These are phyloP conservation scores for Bombus difficillimus DNA, from an alignment of 1,140 invertebrate species.

Conservation along the genomic window DNA sequence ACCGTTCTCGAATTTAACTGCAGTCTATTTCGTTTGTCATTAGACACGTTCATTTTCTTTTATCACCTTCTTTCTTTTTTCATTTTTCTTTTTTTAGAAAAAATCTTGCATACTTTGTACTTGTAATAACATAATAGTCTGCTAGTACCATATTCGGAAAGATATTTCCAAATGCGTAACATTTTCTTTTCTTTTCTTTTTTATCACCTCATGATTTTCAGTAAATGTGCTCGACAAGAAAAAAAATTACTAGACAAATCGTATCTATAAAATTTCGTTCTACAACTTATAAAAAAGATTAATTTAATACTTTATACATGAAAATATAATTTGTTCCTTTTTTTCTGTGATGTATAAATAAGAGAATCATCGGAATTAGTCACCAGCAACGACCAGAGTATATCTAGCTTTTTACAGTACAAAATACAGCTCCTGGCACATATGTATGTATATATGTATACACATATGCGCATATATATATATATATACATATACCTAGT, in stretches of 20 bases:
- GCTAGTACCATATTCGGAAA: constrained; percentile 12
- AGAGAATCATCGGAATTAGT: constrained; percentile 74
- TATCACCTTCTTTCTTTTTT: background rate
- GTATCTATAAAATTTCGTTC: constrained; percentile 73
- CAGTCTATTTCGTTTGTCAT: constrained; percentile 34
- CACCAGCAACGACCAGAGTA: constrained; percentile 83
- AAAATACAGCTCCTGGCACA: constrained; percentile 81
- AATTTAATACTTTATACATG: constrained; percentile 58
- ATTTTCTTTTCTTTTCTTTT: constrained; percentile 12
- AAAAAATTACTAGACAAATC: constrained; percentile 31
- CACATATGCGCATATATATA: constrained; percentile 72
- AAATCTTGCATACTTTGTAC: constrained; percentile 54
- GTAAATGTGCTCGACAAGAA: constrained; percentile 19
- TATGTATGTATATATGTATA: constrained; percentile 73
- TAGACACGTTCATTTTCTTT: constrained; percentile 4
- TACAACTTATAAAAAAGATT: constrained; percentile 61
- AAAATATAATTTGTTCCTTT: constrained; percentile 63
- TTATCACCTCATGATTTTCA: constrained; percentile 29
- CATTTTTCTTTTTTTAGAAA: constrained; percentile 45
- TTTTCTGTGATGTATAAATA: constrained; percentile 61
- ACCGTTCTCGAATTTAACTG: constrained; percentile 18
- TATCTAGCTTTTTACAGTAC: constrained; percentile 82
- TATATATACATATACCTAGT: constrained; percentile 75
- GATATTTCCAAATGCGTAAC: constrained; percentile 20
- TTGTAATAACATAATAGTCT: constrained; percentile 53